Conservation (phyloP, 2,113 vertebrate genomes). For the Aldabrachelys gigantea region DNA sequence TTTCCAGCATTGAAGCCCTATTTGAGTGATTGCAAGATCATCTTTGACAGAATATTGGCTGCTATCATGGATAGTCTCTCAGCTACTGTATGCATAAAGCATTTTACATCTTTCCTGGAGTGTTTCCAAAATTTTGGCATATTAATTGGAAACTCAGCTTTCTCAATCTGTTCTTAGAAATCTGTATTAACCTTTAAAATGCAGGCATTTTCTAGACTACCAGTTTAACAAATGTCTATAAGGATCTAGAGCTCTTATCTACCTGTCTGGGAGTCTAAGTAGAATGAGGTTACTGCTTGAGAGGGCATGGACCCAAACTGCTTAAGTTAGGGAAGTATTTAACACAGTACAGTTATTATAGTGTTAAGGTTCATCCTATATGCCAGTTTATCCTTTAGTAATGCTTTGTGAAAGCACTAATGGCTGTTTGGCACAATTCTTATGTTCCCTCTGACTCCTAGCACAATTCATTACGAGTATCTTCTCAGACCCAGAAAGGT, state of each 20-base stretch:
- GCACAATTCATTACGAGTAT: accelerated
- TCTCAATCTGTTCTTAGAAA: neutral
- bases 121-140: neutral
- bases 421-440: accelerated
- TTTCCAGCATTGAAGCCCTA: constrained; percentile 20
- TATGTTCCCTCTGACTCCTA: accelerated
- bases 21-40: constrained; percentile 50
- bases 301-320: accelerated
- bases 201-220: neutral
- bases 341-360: accelerated
- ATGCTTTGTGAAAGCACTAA: accelerated
- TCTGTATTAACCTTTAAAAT: neutral
- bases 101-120: neutral
- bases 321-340: neutral
- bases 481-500: accelerated
- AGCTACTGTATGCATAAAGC: neutral
- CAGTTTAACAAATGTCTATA: accelerated
- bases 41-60: constrained; percentile 53
- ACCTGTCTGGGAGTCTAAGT: neutral
- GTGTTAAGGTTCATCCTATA: neutral
- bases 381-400: accelerated
- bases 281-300: neutral
- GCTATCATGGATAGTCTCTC: neutral
- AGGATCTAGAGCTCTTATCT: neutral
- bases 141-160: neutral